These are phyloP conservation scores for Epizoanthus illoricatus DNA, from an alignment of 92 coral and sea anemone genomes.

Conservation along the genomic window DNA sequence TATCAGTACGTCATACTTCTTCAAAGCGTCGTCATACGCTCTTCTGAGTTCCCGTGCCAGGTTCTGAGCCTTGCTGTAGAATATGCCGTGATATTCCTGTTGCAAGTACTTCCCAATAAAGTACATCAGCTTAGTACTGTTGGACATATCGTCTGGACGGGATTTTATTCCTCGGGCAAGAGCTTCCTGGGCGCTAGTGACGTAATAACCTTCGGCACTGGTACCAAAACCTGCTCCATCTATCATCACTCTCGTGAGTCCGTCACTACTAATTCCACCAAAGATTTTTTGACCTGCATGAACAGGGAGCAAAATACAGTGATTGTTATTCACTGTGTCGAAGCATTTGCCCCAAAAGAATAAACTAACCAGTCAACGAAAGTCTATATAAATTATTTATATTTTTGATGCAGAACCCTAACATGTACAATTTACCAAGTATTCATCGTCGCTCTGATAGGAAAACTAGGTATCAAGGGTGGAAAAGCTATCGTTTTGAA, in stretches of 20 bases:
- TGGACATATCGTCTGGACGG: slow-evolving; percentile 30
- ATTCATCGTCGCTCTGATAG: too few species aligned
- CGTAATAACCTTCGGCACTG: slow-evolving; percentile 67
- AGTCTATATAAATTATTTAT: too few species aligned
- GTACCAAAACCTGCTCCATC: slow-evolving; percentile 67
- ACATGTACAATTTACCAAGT: too few species aligned
- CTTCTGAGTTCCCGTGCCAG: slow-evolving; percentile 32
- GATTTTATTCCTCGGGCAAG: slow-evolving; percentile 65
- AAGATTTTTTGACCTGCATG: slow-evolving; percentile 43
- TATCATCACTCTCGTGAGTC: slow-evolving; percentile 54
- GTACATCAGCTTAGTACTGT: slow-evolving; percentile 3
- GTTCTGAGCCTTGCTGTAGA: slow-evolving; percentile 42
- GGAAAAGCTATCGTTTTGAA: too few species aligned
- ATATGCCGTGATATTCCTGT: slow-evolving; percentile 32
- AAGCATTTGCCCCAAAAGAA: too few species aligned
- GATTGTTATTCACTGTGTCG: background rate
- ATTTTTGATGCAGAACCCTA: too few species aligned
- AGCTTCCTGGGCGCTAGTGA: slow-evolving; percentile 65
- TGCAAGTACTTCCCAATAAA: slow-evolving; percentile 33
- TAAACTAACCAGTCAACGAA: too few species aligned
- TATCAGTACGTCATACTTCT: slow-evolving; percentile 31
- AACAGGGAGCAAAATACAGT: background rate
- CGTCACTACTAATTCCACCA: slow-evolving; percentile 40
- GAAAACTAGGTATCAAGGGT: too few species aligned
- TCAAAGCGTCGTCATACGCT: slow-evolving; percentile 41